Percentiles rank a stretch among this genome's conserved stretches.
Evolutionary conservation across 2,888 invertebrate genomes (phyloP).

Genomic region (Drosophila pullipes): DNA sequence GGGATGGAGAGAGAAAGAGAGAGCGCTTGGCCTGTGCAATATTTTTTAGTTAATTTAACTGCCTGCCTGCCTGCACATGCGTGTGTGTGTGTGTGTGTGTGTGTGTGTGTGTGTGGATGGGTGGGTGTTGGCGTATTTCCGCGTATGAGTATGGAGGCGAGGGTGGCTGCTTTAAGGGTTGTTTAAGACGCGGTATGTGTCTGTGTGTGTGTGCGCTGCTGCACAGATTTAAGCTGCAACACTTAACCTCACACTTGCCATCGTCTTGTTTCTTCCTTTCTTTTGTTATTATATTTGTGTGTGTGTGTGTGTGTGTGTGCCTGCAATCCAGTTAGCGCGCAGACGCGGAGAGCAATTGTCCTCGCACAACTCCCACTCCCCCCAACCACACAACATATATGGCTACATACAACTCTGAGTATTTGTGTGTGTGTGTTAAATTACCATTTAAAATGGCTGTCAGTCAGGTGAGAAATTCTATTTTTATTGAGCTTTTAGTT

Average conservation of each 20-base stretch:
- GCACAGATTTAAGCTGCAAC: conserved; percentile 77
- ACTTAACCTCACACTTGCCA: conserved; percentile 80
- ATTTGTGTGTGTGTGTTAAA: conserved; percentile 56
- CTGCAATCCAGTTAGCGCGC: conserved; percentile 59
- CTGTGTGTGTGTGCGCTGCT: conserved; percentile 20
- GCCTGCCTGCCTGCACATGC: conserved; percentile 17
- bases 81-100: conserved; percentile 27
- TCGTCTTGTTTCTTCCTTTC: conserved; percentile 51
- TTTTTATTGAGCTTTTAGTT: conserved; percentile 82
- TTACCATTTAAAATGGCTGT: conserved; percentile 83
- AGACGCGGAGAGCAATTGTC: conserved; percentile 72
- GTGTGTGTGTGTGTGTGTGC: conserved; percentile 11
- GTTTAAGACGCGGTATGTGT: conserved; percentile 40
- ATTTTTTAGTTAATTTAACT: conserved; percentile 69
- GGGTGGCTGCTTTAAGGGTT: conserved; percentile 55
- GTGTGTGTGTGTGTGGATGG: conserved; percentile 21
- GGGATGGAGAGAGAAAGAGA: conserved; percentile 25
- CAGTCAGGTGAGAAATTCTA: conserved; percentile 73
- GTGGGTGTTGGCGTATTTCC: conserved; percentile 11
- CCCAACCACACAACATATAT: not conserved
- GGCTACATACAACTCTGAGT: conserved; percentile 6
- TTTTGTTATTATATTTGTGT: conserved; percentile 3
- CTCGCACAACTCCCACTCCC: conserved; percentile 5
- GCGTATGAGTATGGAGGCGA: conserved; percentile 9
- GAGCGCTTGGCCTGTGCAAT: conserved; percentile 29